Conservation (phyloP, 2,797 vertebrate genomes). For the Falco novaeseelandiae region DNA sequence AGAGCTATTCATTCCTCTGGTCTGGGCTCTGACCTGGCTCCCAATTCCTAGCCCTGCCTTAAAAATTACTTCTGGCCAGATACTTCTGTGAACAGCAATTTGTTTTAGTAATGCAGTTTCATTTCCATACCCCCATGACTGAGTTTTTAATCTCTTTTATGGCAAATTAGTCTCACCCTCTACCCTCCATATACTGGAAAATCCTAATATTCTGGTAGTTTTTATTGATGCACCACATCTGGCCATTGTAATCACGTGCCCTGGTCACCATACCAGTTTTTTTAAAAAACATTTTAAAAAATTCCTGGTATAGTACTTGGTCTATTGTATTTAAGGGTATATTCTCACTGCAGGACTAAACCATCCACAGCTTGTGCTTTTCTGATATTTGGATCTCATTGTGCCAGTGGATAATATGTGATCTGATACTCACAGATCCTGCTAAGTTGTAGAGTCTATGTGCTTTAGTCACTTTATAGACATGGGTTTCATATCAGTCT, state of each 20-base stretch:
- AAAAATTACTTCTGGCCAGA: neutral
- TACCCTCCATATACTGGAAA: neutral
- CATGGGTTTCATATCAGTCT: neutral
- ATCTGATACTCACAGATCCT: neutral
- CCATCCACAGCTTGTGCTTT: neutral
- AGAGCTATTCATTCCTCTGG: neutral
- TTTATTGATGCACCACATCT: neutral
- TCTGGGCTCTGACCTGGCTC: neutral
- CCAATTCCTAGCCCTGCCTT: neutral
- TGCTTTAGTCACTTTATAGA: neutral
- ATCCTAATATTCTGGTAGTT: neutral
- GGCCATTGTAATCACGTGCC: neutral
- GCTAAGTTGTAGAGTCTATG: neutral
- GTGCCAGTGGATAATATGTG: accelerated
- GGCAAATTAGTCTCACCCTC: neutral
- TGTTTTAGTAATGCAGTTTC: neutral
- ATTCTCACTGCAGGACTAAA: neutral
- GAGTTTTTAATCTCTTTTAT: neutral
- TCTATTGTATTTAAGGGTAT: neutral
- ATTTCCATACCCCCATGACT: neutral
- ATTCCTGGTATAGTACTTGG: neutral
- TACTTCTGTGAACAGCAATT: neutral
- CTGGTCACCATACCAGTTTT: neutral
- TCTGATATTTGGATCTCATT: neutral
- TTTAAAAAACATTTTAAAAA: neutral